Evolutionary conservation across 2,888 invertebrate species (phyloP).

Genomic region (Archips xylosteana): DNA sequence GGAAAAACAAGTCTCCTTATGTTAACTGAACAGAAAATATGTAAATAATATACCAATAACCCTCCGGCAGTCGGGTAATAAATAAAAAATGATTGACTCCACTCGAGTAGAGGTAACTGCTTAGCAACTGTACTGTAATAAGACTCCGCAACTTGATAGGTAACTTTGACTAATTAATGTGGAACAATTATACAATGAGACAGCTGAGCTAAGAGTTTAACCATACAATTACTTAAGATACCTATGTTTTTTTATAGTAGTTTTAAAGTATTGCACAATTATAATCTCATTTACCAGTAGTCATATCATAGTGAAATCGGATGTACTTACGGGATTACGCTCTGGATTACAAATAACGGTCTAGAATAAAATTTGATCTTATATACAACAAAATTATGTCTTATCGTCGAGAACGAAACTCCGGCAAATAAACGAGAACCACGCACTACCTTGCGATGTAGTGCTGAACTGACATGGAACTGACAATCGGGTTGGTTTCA

Average conservation of each 20-base stretch:
- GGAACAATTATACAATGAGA: constrained; percentile 1
- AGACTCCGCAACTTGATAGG: background rate
- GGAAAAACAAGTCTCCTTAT: too few relatives aligned
- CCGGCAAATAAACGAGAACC: background rate
- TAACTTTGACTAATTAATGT: background rate
- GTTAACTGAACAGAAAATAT: too few relatives aligned
- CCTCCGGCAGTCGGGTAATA: too few relatives aligned
- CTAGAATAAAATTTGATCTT: constrained; percentile 1
- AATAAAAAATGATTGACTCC: background rate
- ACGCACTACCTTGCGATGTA: background rate
- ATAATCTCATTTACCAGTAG: background rate
- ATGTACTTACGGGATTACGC: constrained; percentile 22
- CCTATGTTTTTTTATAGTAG: background rate
- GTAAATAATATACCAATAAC: too few relatives aligned
- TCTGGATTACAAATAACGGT: constrained; percentile 5
- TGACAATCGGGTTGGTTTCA: background rate
- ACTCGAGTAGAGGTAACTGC: background rate
- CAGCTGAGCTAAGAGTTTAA: background rate
- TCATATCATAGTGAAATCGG: background rate
- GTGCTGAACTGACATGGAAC: background rate
- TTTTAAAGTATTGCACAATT: constrained; percentile 7
- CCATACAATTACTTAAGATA: background rate
- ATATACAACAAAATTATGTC: constrained; percentile 12
- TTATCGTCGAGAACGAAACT: constrained; percentile 2
- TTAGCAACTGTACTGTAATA: background rate